A percentile compares a stretch with the other conserved stretches of the same genome.
These are phyloP conservation scores for Embiotoca jacksoni DNA, from an alignment of 2,113 vertebrate species.

Conservation along the genomic window DNA sequence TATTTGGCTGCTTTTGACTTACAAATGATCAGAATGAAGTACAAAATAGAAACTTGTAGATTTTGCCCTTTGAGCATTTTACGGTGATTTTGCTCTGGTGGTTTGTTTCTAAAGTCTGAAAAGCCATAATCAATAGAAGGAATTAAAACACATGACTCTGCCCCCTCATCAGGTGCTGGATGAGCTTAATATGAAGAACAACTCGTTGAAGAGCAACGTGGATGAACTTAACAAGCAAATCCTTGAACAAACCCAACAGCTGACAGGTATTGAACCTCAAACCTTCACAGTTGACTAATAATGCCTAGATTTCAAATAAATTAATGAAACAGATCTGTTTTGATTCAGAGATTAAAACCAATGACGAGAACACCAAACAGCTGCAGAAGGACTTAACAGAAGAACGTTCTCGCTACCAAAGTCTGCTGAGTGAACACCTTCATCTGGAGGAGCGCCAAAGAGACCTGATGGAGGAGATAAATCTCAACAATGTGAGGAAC, in stretches of 20 bases:
- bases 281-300: not conserved
- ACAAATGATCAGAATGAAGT: not conserved
- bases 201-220: constrained; percentile 88
- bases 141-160: not conserved
- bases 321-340: not conserved
- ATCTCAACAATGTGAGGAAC: constrained; percentile 84
- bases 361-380: constrained; percentile 87
- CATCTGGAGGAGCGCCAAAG: constrained; percentile 91
- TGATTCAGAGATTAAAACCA: constrained; percentile 85
- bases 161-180: constrained; percentile 85
- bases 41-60: not conserved
- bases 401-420: constrained; percentile 92
- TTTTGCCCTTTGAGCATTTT: not conserved
- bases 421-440: constrained; percentile 93
- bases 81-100: not conserved
- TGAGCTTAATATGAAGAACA: constrained; percentile 92
- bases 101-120: not conserved
- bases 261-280: constrained; percentile 84
- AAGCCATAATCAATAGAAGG: not conserved
- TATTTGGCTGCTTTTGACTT: not conserved
- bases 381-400: constrained; percentile 91
- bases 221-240: constrained; percentile 89
- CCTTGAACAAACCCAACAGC: constrained; percentile 87
- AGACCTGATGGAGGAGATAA: constrained; percentile 91
- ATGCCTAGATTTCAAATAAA: not conserved